Percentiles rank a stretch among this genome's conserved stretches.
Evolutionary conservation across 2,113 vertebrate species (phyloP).

Genomic region (Capra hircus): DNA sequence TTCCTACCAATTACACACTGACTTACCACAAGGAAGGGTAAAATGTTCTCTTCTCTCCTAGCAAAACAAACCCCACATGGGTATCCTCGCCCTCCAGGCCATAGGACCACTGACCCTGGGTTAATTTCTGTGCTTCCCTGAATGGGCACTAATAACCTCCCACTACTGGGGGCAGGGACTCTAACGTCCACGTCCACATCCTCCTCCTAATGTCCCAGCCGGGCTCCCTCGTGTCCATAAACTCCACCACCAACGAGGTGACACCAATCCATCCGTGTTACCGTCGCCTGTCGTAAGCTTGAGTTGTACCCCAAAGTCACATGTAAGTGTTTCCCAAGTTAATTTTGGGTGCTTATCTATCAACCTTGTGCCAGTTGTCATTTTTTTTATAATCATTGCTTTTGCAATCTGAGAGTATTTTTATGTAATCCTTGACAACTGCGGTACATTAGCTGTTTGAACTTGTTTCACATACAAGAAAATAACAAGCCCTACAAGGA

Average conservation of each 20-base stretch:
- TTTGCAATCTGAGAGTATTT: background rate
- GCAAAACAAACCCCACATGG: background rate
- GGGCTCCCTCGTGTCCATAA: fast-evolving
- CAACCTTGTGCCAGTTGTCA: background rate
- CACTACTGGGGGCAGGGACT: background rate
- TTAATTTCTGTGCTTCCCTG: background rate
- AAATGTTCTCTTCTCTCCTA: constrained; percentile 50
- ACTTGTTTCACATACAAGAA: background rate
- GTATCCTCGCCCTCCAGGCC: fast-evolving
- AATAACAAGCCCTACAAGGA: background rate
- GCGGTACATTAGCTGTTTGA: background rate
- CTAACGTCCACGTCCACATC: background rate
- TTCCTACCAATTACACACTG: constrained; percentile 87
- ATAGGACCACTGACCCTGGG: background rate
- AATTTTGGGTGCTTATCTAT: background rate
- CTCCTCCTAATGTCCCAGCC: background rate
- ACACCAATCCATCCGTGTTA: background rate
- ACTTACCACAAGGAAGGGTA: constrained; percentile 91
- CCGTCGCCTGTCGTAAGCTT: background rate
- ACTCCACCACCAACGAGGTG: background rate
- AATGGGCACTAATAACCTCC: background rate
- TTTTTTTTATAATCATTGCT: background rate
- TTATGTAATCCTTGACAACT: background rate
- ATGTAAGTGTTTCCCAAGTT: background rate
- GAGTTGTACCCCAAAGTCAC: background rate